Evolutionary conservation across 1,140 invertebrate genomes (phyloP).

Genomic region (Bombus waltoni): DNA sequence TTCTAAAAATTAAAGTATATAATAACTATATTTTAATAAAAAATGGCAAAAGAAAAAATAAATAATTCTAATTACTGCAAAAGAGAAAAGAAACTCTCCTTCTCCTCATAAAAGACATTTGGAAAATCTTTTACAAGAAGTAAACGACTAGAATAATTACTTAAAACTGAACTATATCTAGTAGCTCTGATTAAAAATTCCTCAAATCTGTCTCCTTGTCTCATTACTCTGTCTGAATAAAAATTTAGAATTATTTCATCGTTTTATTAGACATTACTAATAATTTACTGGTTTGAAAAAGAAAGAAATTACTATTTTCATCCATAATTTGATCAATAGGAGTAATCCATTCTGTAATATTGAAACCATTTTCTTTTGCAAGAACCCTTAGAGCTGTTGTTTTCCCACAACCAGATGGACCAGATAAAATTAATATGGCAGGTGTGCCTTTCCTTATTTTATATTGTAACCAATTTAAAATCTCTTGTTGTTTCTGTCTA

Average conservation of each 20-base stretch:
- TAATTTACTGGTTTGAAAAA: conserved; percentile 19
- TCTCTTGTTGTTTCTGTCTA: conserved; percentile 78
- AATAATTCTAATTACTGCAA: conserved; percentile 84
- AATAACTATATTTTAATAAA: conserved; percentile 20
- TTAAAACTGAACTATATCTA: conserved; percentile 86
- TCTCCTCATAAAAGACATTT: conserved; percentile 86
- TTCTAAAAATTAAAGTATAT: conserved; percentile 78
- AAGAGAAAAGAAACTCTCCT: conserved; percentile 84
- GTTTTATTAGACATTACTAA: conserved; percentile 45
- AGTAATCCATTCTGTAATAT: conserved; percentile 88
- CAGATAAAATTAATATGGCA: conserved; percentile 86
- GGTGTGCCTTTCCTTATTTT: conserved; percentile 77
- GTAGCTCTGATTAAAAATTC: conserved; percentile 87
- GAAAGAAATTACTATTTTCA: conserved; percentile 75
- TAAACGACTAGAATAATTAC: conserved; percentile 82
- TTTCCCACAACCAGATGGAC: conserved; percentile 89
- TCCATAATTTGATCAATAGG: conserved; percentile 84
- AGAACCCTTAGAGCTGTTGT: conserved; percentile 85
- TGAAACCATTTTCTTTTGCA: conserved; percentile 84
- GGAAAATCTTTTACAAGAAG: conserved; percentile 90
- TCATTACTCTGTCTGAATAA: conserved; percentile 66
- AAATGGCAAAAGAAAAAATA: conserved; percentile 19
- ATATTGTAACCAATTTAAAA: conserved; percentile 72
- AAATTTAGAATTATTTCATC: background rate
- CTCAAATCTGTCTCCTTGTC: conserved; percentile 86